Percentiles rank a stretch among this genome's conserved stretches.
Evolutionary conservation across 2,888 invertebrate genomes (phyloP).

Genomic region (Itoplectis maculator): DNA sequence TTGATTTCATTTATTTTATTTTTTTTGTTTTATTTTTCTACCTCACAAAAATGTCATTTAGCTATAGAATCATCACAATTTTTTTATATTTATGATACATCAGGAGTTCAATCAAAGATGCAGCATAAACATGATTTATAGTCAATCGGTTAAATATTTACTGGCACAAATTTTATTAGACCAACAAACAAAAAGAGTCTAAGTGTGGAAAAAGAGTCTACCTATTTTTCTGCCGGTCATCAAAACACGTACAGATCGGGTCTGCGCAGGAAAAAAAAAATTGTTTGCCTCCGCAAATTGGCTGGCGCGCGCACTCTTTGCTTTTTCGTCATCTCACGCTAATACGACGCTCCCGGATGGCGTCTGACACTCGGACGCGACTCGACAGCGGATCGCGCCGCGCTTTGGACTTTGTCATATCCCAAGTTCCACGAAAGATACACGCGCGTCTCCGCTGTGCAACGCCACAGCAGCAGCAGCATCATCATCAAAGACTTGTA

Average conservation of each 20-base stretch:
- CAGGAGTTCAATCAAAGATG: not conserved
- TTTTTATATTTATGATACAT: not conserved
- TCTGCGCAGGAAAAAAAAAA: not conserved
- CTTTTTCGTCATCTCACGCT: not conserved
- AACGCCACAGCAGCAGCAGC: not conserved
- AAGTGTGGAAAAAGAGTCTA: not conserved
- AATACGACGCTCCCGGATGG: not conserved
- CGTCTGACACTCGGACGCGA: slow-evolving; percentile 40
- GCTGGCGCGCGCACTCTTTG: not conserved
- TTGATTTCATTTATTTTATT: no score
- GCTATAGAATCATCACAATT: not conserved
- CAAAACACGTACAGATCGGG: not conserved
- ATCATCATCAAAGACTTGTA: slow-evolving; percentile 30
- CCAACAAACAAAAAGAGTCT: no score
- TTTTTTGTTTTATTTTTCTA: no score
- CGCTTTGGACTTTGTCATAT: slow-evolving; percentile 53
- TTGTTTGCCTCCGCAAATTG: not conserved
- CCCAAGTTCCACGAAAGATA: slow-evolving; percentile 16
- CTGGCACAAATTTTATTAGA: not conserved
- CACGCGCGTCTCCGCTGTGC: slow-evolving; percentile 6
- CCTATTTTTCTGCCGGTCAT: not conserved
- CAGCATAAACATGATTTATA: no score
- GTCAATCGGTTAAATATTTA: not conserved
- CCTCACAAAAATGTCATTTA: no score
- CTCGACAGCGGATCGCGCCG: not conserved